Base-by-base conservation (phyloP, 2,797 vertebrate species). In the Peromyscus eremicus region DNA sequence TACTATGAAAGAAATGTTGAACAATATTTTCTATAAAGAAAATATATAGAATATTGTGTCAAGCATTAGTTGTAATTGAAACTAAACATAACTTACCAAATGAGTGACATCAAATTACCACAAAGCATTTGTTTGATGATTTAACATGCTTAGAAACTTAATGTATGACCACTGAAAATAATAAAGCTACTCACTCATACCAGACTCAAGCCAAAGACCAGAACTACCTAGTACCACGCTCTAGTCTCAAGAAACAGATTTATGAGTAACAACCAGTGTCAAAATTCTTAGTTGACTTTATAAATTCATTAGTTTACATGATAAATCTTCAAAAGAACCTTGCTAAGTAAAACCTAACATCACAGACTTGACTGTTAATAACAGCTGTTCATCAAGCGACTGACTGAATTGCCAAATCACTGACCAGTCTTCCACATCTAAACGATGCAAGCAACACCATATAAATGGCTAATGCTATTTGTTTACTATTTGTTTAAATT, bases 71-170 rank as follows among this genome's bases (percentile, higher is more conserved):
- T 94, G 23, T 77, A 87, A 92, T 49, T 85, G 37, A 92, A 89
- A 87, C 34, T 85, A 64, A 88, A 40, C 14, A 68, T 75, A 94
- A 86, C 68, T 64, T 89, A 81, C 29, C 66, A 89, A 94, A 79
- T 82, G 60, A 73, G 43, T 68, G 49, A 71, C 37, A n/a, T 71
- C 55, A 85, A 94, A 71, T 81, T 89, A 75, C 17, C 14, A 40
- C 27, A 34, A 7, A 68, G 43, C n/a, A 81, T 89, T 62, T 75
- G 23, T 60, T 49, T 60, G 16, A 90, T 52, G 85, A 87, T 60
- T 32, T 40, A 2, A 81, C 1, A 12, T 88, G 34, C 40, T 80
- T 83, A 83, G 27, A 81, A 14, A 37, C 27, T 76, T 64, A 71
- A 12, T 82, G 23, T n/a, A 52, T 64, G 27, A 71, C 13, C 66